These are phyloP conservation scores for Bombus confusus DNA, from an alignment of 1,140 invertebrate species.

Conservation along the genomic window DNA sequence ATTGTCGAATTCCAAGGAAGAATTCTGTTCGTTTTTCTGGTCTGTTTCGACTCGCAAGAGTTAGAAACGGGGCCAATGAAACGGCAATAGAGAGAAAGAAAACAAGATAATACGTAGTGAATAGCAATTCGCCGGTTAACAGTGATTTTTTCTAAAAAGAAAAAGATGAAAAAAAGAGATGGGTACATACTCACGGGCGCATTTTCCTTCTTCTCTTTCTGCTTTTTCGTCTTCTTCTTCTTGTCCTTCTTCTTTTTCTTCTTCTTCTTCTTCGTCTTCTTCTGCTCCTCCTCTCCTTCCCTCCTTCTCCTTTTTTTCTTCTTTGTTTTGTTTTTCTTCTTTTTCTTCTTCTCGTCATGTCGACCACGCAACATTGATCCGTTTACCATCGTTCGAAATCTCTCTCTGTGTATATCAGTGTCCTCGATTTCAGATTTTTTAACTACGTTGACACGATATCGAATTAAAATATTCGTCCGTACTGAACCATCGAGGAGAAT, in stretches of 20 bases:
- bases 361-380: background rate
- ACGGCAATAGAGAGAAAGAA: background rate
- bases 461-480: background rate
- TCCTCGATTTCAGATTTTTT: background rate
- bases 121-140: slow-evolving; percentile 20
- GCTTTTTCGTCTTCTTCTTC: background rate
- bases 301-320: too few relatives aligned
- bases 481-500: background rate
- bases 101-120: background rate
- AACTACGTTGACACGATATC: slow-evolving; percentile 1
- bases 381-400: slow-evolving; percentile 3
- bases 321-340: background rate
- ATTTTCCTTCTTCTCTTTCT: slow-evolving; percentile 12
- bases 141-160: slow-evolving; percentile 10
- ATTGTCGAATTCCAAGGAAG: slow-evolving; percentile 23
- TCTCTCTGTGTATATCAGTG: background rate
- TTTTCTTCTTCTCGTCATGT: background rate
- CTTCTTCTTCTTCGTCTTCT: background rate
- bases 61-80: background rate
- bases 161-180: background rate
- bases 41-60: too few relatives aligned
- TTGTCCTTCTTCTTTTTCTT: background rate
- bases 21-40: slow-evolving; percentile 4
- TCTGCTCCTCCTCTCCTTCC: background rate
- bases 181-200: slow-evolving; percentile 20